Evolutionary conservation across 2,113 vertebrate species (phyloP), one percentile per base, ranked within the genome.

Genomic region (Tyto alba): DNA sequence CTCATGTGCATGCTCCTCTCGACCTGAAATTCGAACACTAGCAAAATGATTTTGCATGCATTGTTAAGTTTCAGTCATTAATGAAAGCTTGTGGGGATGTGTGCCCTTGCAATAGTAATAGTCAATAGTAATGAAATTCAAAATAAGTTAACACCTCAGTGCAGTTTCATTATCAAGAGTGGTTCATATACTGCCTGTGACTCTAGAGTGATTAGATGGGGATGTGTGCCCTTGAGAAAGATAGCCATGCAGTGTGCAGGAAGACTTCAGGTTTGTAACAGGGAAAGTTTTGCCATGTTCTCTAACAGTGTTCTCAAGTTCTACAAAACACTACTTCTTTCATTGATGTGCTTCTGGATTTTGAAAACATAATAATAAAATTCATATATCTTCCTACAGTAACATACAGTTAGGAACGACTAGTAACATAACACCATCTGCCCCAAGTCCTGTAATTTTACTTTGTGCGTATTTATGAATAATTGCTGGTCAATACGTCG

Each of bases 111-210:
- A 45, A 45, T 45, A 45, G 43, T 45, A 45, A 17, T 45, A 45
- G 85, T 95, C 88, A 85, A 91, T 48, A 79, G 81, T 76, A 94
- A 66, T 76, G 60, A 84, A 83, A 38, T 93, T 90, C 47, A 90
- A 82, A 96, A 80, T 90, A 95, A 96, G 36, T 95, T 94, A 96
- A 97, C 92, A 93, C 85, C 85, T 95, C 89, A 96, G 96, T 89
- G 95, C 96, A 95, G 92, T 97, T 94, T 96, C 92, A 90, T 67
- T 95, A 89, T 95, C 91, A 45, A 45, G 96, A 97, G 98, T 97
- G 96, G 97, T 98, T 98, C 93, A 81, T 67, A 89, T 47, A 91
- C 47, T 68, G 76, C 50, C 84, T 60, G 77, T 84, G 94, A 96
- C 73, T 96, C 81, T 86, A 92, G 86, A 96, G 92, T 95, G 93